These are phyloP conservation scores for Leptobrachium leishanense DNA, from an alignment of 2,113 vertebrate genomes.

Conservation along the genomic window DNA sequence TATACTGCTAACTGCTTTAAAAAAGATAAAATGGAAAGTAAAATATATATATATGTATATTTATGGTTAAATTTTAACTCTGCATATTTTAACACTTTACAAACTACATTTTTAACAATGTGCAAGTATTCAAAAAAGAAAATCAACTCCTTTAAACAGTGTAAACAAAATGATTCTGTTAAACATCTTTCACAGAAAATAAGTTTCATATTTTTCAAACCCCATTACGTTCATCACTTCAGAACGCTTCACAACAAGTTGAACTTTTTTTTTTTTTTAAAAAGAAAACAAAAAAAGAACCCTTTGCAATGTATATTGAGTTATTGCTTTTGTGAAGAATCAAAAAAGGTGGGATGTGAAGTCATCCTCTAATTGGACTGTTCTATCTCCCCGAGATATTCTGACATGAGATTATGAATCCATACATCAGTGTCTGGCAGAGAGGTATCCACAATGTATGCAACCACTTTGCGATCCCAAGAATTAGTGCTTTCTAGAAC, in stretches of 20 bases:
- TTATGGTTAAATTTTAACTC: conserved; percentile 63
- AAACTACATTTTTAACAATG: conserved; percentile 66
- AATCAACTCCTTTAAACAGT: conserved; percentile 59
- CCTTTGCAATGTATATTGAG: conserved; percentile 55
- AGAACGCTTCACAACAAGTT: conserved; percentile 60
- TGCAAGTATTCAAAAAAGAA: conserved; percentile 66
- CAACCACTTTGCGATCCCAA: conserved; percentile 76
- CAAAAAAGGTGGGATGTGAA: conserved; percentile 19
- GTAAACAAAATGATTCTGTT: conserved; percentile 65
- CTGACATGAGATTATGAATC: conserved; percentile 86
- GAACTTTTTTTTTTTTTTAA: conserved; percentile 44
- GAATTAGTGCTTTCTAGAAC: conserved; percentile 69
- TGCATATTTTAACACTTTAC: conserved; percentile 61
- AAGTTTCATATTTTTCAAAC: conserved; percentile 53
- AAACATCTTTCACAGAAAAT: conserved; percentile 64
- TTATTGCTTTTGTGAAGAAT: conserved; percentile 62
- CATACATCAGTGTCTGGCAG: conserved; percentile 79
- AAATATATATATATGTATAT: conserved; percentile 10
- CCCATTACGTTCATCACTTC: conserved; percentile 55
- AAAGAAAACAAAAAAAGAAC: conserved; percentile 15
- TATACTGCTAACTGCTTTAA: too few species aligned
- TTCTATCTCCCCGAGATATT: conserved; percentile 70
- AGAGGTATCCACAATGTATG: conserved; percentile 87
- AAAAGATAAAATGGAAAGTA: too few species aligned
- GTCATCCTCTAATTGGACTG: conserved; percentile 65